These are phyloP conservation scores for Eucidaris tribuloides DNA, from an alignment of 35 echinoderm and acorn worm genomes.

Conservation along the genomic window DNA sequence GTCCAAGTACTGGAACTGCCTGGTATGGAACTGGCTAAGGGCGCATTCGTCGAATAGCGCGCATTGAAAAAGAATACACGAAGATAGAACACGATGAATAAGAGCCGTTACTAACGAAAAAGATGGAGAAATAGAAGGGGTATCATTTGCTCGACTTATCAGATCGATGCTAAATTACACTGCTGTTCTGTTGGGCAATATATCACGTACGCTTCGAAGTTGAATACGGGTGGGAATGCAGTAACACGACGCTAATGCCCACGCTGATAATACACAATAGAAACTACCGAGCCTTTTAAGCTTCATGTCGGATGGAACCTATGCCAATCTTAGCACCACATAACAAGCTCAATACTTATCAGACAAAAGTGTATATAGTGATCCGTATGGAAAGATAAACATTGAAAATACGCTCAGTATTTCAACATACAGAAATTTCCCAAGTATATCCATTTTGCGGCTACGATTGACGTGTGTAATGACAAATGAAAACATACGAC, in stretches of 20 bases:
- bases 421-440: slow-evolving; percentile 78
- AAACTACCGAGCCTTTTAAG: slow-evolving; percentile 74
- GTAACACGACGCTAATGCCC: slow-evolving; percentile 84
- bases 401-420: slow-evolving; percentile 91
- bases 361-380: slow-evolving; percentile 76
- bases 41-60: slow-evolving; percentile 85
- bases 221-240: slow-evolving; percentile 94
- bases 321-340: slow-evolving; percentile 83
- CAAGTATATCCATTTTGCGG: slow-evolving; percentile 70
- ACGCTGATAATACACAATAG: slow-evolving; percentile 64
- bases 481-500: slow-evolving; percentile 70
- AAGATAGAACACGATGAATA: slow-evolving; percentile 70
- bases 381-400: slow-evolving; percentile 91
- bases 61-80: slow-evolving; percentile 90
- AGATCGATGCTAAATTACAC: slow-evolving; percentile 58
- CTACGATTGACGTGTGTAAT: slow-evolving; percentile 67
- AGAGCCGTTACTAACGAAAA: slow-evolving; percentile 66
- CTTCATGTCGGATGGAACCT: slow-evolving; percentile 90
- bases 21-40: slow-evolving; percentile 84
- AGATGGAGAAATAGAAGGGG: slow-evolving; percentile 61
- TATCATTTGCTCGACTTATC: slow-evolving; percentile 54
- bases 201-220: slow-evolving; percentile 69
- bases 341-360: slow-evolving; percentile 89
- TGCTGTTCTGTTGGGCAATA: slow-evolving; percentile 55
- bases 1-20: slow-evolving; percentile 95